Evolutionary conservation across 2,888 invertebrate genomes (phyloP).

Genomic region (Dynastes grantii): DNA sequence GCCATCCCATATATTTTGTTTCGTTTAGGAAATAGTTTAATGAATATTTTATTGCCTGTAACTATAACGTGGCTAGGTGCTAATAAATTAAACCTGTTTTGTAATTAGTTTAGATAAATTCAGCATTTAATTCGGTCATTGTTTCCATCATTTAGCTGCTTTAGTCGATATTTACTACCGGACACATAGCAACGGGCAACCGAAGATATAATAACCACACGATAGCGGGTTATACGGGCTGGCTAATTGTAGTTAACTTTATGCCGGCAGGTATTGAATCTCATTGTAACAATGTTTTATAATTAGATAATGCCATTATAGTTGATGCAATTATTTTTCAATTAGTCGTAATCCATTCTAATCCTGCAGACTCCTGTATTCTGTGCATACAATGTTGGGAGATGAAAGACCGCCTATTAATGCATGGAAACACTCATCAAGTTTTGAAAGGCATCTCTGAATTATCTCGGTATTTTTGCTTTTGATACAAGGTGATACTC

Average conservation of each 20-base stretch:
- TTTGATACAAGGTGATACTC: too few species aligned
- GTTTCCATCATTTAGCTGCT: neutral
- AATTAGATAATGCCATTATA: constrained; percentile 4
- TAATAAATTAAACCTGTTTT: neutral
- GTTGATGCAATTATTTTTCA: constrained; percentile 16
- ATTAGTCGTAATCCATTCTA: neutral
- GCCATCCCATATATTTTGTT: neutral
- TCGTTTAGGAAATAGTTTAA: too few species aligned
- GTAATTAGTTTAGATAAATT: constrained; percentile 1
- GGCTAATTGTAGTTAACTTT: constrained; percentile 26
- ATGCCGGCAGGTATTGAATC: constrained; percentile 26
- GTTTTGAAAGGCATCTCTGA: too few species aligned
- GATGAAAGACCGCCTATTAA: too few species aligned
- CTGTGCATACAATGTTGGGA: neutral
- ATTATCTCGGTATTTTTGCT: too few species aligned
- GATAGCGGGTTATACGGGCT: neutral
- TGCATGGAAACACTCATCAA: too few species aligned
- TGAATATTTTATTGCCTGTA: too few species aligned
- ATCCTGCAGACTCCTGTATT: neutral
- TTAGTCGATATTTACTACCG: neutral
- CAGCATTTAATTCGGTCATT: neutral
- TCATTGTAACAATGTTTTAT: constrained; percentile 21
- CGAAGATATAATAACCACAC: constrained; percentile 9
- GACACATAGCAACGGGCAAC: neutral
- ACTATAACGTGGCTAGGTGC: neutral